Evolutionary conservation across 1,140 invertebrate genomes (phyloP).

Genomic region (Drosophila bipectinata): DNA sequence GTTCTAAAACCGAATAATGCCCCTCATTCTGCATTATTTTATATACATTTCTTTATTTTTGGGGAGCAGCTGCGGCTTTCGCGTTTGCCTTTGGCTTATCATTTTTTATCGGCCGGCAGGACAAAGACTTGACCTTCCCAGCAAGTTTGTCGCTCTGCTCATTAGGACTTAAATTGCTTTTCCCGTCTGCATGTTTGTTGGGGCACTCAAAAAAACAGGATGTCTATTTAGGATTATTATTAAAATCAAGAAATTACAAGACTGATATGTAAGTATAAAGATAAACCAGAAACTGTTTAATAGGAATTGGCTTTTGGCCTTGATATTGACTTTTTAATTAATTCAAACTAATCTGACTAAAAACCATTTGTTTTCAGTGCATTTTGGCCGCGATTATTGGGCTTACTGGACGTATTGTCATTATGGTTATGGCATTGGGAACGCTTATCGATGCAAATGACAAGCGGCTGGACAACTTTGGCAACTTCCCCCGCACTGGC

Average conservation of each 20-base stretch:
- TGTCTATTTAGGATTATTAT: not conserved
- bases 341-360: not conserved
- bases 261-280: not conserved
- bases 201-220: not conserved
- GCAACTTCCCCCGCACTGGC: conserved; percentile 12
- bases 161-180: conserved; percentile 67
- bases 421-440: conserved; percentile 35
- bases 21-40: not conserved
- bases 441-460: conserved; percentile 62
- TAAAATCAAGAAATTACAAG: not conserved
- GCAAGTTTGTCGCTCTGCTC: conserved; percentile 52
- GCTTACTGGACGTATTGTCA: conserved; percentile 51
- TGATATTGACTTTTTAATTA: not conserved
- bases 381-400: conserved; percentile 30
- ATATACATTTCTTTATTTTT: not conserved
- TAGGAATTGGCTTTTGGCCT: not conserved
- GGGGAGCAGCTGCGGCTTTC: conserved; percentile 31
- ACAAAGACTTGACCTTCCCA: conserved; percentile 63
- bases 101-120: conserved; percentile 48
- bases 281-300: not conserved
- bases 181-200: conserved; percentile 6
- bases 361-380: not conserved
- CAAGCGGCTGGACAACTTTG: conserved; percentile 33
- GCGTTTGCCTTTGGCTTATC: conserved; percentile 55
- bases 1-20: conserved; percentile 44